These are phyloP conservation scores for Centroberyx gerrardi DNA, from an alignment of 2,797 vertebrate species.

Conservation along the genomic window DNA sequence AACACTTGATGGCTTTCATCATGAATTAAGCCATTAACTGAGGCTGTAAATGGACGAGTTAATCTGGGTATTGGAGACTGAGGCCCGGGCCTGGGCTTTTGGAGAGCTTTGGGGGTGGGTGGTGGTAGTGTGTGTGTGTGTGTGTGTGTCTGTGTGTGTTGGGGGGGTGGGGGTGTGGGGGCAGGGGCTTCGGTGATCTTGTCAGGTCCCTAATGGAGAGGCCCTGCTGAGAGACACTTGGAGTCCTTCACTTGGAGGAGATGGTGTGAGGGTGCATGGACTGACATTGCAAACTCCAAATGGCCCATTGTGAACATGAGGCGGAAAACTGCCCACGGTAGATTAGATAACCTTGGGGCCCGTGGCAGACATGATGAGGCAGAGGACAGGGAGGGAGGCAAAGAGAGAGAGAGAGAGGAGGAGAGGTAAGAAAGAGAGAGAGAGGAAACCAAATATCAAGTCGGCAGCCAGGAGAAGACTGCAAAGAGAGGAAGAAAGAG, in stretches of 20 bases:
- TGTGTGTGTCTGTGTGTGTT: slow-evolving; percentile 37
- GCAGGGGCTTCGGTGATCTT: slow-evolving; percentile 44
- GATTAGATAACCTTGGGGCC: slow-evolving; percentile 68
- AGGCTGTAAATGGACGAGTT: slow-evolving; percentile 80
- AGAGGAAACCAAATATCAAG: not conserved
- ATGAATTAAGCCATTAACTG: slow-evolving; percentile 74
- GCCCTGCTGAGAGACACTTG: slow-evolving; percentile 79
- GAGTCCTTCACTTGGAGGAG: slow-evolving; percentile 23
- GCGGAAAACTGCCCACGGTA: slow-evolving; percentile 65
- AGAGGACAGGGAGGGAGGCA: not conserved
- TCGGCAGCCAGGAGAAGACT: not conserved
- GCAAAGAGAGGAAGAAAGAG: not conserved
- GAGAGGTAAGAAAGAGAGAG: not conserved
- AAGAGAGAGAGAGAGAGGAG: slow-evolving; percentile 8
- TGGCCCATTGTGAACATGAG: slow-evolving; percentile 81
- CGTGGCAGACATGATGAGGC: slow-evolving; percentile 51
- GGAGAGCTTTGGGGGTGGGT: slow-evolving; percentile 6
- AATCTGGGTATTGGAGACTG: slow-evolving; percentile 72
- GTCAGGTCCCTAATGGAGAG: slow-evolving; percentile 82
- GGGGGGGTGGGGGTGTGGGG: slow-evolving; percentile 25
- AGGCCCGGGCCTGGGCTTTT: slow-evolving; percentile 26
- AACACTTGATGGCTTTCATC: slow-evolving; percentile 70
- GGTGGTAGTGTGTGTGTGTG: slow-evolving; percentile 31
- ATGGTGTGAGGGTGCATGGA: slow-evolving; percentile 43
- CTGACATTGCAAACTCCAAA: slow-evolving; percentile 81